A percentile compares a stretch with the other conserved stretches of the same genome.
Evolutionary conservation across 2,113 vertebrate genomes (phyloP).

Genomic region (Hemiscyllium ocellatum): DNA sequence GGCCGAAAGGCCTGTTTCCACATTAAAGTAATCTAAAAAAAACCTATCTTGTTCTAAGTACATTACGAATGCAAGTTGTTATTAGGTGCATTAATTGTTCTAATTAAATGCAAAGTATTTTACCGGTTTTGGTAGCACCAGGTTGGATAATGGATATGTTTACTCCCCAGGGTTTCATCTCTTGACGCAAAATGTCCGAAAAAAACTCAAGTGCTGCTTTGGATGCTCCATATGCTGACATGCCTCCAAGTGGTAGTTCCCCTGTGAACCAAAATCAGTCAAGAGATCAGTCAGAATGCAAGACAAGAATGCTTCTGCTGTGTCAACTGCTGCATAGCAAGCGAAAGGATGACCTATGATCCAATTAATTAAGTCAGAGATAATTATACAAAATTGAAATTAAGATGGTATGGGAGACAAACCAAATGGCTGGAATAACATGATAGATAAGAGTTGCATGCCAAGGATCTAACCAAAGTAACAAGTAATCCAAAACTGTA

Average conservation of each 20-base stretch:
- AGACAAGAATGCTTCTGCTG: no score
- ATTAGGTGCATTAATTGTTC: background rate
- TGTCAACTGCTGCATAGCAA: no score
- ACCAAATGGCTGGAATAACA: no score
- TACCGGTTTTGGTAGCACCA: conserved; percentile 32
- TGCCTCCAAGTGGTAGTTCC: background rate
- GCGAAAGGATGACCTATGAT: no score
- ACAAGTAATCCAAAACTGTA: no score
- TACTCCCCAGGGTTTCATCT: conserved; percentile 29
- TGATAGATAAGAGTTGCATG: no score
- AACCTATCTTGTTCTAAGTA: background rate
- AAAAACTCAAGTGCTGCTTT: conserved; percentile 25
- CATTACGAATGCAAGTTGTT: background rate
- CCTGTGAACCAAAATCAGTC: background rate
- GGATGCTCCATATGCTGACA: conserved; percentile 22
- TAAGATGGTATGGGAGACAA: no score
- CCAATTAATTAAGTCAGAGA: no score
- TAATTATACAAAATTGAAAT: no score
- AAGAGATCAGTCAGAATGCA: background rate
- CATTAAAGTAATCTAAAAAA: background rate
- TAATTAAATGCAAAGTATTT: background rate
- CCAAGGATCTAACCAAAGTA: no score
- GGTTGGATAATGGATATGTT: conserved; percentile 29
- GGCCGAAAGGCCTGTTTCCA: no score
- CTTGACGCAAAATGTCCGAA: conserved; percentile 29